Evolutionary conservation across 2,113 vertebrate genomes (phyloP).

Genomic region (Hylia prasina): DNA sequence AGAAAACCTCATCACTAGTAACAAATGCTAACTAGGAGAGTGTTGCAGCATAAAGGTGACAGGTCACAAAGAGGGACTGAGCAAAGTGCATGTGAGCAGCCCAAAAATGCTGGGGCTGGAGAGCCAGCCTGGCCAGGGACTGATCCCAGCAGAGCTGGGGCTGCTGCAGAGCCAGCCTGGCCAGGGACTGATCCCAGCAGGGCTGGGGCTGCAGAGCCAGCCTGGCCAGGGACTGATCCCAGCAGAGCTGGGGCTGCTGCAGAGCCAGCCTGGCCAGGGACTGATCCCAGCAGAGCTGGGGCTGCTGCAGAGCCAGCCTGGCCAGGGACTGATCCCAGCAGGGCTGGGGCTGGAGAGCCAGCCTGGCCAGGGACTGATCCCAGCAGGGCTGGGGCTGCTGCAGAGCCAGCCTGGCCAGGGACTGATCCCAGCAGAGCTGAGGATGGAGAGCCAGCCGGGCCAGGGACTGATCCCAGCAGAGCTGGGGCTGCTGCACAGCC

Average conservation of each 20-base stretch:
- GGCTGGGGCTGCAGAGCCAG: too few relatives aligned
- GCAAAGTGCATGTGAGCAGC: neutral
- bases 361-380: neutral
- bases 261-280: neutral
- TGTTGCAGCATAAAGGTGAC: neutral
- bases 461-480: too few relatives aligned
- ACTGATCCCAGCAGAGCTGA: accelerated
- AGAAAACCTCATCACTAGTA: neutral
- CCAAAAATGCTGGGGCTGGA: neutral
- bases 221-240: neutral
- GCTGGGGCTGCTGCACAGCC: too few relatives aligned
- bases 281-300: accelerated
- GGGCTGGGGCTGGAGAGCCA: neutral
- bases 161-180: neutral
- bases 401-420: neutral
- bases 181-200: too few relatives aligned
- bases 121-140: neutral
- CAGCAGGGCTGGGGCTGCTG: neutral
- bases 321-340: neutral
- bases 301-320: neutral
- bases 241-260: neutral
- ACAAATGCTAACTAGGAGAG: neutral
- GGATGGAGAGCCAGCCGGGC: neutral
- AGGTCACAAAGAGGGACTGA: neutral
- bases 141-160: neutral